Percentiles rank a stretch among this genome's conserved stretches.
These are phyloP conservation scores for Sturnira hondurensis DNA, from an alignment of 2,113 vertebrate genomes.

Conservation along the genomic window DNA sequence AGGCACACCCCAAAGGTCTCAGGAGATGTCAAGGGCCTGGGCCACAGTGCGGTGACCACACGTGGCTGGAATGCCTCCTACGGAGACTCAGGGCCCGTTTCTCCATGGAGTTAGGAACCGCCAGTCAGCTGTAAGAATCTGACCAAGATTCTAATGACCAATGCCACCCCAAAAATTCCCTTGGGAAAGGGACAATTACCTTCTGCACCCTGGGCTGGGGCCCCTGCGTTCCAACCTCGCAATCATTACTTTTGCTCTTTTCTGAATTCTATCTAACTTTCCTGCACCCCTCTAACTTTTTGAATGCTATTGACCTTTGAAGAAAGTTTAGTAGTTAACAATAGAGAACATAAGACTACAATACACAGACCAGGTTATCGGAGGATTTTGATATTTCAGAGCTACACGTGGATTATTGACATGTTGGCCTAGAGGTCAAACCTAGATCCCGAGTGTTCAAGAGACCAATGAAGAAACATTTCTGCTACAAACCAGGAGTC, in stretches of 20 bases:
- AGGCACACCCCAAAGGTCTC: neutral
- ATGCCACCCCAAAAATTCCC: accelerated
- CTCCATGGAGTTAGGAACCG: accelerated
- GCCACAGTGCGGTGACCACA: accelerated
- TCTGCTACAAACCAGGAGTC: neutral
- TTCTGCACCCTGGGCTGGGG: no score
- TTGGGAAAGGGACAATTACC: neutral
- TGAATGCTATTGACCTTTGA: neutral
- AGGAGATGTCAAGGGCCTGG: accelerated
- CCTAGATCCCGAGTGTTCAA: neutral
- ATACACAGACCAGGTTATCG: neutral
- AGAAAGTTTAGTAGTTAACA: neutral
- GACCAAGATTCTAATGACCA: neutral
- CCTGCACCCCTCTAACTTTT: neutral
- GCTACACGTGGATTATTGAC: neutral
- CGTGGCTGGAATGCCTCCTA: neutral
- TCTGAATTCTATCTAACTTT: neutral
- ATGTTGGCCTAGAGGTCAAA: neutral
- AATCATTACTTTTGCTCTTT: neutral
- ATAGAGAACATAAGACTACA: neutral
- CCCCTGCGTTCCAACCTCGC: neutral
- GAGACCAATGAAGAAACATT: neutral
- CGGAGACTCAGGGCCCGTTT: accelerated
- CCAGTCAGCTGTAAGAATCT: neutral
- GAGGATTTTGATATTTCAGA: neutral